Evolutionary conservation across 2,888 invertebrate species (phyloP), one percentile per base, ranked within the genome.

Genomic region (Tridacna crocea): DNA sequence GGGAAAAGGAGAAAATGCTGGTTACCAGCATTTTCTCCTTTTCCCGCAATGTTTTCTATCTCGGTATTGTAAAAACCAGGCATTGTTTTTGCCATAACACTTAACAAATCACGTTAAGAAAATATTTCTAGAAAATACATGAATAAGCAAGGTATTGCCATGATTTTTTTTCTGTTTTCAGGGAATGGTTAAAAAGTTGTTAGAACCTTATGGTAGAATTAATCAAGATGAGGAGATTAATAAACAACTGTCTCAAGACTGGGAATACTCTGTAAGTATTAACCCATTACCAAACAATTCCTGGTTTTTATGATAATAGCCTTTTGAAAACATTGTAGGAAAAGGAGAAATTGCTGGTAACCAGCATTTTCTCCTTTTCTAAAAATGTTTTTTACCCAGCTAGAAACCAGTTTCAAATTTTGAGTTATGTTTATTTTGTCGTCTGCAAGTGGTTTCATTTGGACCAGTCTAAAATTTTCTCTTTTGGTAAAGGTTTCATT

Each of bases 221-320:
- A 79, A 87, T 47, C 80, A 85, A 17, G 92, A 91, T 84, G 89
- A 90, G 22, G 86, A 80, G 27, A 80, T 91, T n/a, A 75, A 85
- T 13, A 82, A 86, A 61, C 92, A 92, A 80, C 88, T 91, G 70
- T 88, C 87, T 47, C 79, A 79, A n/a, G 84, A 87, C n/a, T 92
- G 91, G 91, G 88, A 90, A 66, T 82, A 91, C 87, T 92, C 92
- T 17, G 91, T 92, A 82, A 87, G 90, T 47, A 46, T 61, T 61
- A 61, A 61, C 8, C 24, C 27, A 65, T 24, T 70, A n/a, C 36
- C 22, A n/a, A 2, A 61, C 22, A n/a, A n/a, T 13, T 4, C 19
- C 22, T 2, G 4, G 3, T 24, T 24, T 13, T 24, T 3, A 61
- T 22, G 22, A 19, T 22, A 22, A 24, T 3, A 22, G 22, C 8